Evolutionary conservation across 2,113 vertebrate genomes (phyloP).

Genomic region (Crypturellus undulatus): DNA sequence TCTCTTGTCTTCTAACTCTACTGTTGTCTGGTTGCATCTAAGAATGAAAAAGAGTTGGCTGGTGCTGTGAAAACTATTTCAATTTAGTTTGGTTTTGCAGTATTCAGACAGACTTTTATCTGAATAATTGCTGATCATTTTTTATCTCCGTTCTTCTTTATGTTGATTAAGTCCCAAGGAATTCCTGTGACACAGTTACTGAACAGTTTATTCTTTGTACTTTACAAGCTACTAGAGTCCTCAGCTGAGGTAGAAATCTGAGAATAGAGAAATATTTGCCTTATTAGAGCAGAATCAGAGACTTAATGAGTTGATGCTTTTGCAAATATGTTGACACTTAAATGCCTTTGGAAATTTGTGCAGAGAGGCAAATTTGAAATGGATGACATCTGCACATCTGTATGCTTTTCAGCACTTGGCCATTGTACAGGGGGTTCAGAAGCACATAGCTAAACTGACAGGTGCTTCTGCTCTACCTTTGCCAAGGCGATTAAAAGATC

Average conservation of each 20-base stretch:
- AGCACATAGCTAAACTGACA: accelerated
- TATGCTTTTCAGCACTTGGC: not conserved
- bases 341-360: not conserved
- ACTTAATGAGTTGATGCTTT: not conserved
- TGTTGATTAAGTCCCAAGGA: not conserved
- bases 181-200: not conserved
- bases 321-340: not conserved
- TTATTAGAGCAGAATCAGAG: not conserved
- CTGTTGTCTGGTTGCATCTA: not conserved
- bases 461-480: not conserved
- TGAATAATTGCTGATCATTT: not conserved
- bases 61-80: not conserved
- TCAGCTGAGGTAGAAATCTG: not conserved
- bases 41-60: not conserved
- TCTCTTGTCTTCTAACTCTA: not conserved
- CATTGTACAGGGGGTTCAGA: not conserved
- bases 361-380: not conserved
- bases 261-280: not conserved
- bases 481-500: not conserved
- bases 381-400: not conserved
- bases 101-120: not conserved
- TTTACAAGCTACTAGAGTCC: not conserved
- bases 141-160: not conserved
- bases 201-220: not conserved
- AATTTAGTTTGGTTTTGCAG: not conserved